Conservation (phyloP, 2,113 vertebrate genomes). For the Centrocercus urophasianus region DNA sequence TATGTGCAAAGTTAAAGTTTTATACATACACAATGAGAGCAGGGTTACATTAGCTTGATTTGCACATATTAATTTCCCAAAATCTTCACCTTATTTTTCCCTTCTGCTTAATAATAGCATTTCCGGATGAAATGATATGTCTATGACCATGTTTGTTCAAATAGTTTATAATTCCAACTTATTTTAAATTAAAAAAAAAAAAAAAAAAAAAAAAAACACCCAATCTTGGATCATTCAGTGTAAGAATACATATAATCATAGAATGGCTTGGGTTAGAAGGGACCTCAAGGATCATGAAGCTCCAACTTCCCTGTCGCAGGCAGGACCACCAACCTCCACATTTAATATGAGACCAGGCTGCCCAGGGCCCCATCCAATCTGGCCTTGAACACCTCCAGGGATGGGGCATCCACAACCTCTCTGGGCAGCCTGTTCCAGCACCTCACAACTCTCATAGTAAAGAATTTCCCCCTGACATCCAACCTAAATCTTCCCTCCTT, state of each 20-base stretch:
- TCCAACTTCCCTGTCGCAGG: too few relatives aligned
- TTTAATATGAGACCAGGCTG: too few relatives aligned
- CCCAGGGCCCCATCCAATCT: too few relatives aligned
- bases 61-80: not conserved
- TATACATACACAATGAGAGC: not conserved
- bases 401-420: too few relatives aligned
- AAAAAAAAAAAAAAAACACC: accelerated
- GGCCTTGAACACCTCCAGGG: too few relatives aligned
- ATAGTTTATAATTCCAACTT: not conserved
- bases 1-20: not conserved
- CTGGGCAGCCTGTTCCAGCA: too few relatives aligned
- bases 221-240: not conserved
- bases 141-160: not conserved
- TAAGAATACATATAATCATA: not conserved
- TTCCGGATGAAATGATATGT: not conserved
- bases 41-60: not conserved
- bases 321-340: too few relatives aligned
- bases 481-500: too few relatives aligned
- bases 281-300: too few relatives aligned
- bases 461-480: too few relatives aligned
- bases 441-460: too few relatives aligned
- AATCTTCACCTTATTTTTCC: not conserved
- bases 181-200: not conserved
- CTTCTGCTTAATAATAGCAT: not conserved
- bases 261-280: too few relatives aligned